These are phyloP conservation scores for Tragelaphus scriptus DNA, from an alignment of 2,113 vertebrate genomes.

Conservation along the genomic window DNA sequence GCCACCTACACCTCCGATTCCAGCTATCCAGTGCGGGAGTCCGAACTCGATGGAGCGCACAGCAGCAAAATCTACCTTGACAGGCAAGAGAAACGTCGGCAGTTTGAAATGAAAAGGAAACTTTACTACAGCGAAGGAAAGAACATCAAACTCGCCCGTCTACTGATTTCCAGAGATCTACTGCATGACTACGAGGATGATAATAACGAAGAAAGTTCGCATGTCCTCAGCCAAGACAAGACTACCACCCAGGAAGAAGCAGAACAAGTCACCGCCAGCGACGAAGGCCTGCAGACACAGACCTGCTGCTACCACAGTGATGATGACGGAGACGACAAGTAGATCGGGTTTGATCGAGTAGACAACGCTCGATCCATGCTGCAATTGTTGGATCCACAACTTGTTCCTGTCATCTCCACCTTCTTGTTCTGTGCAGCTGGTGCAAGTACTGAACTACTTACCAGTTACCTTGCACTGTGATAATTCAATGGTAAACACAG, in stretches of 20 bases:
- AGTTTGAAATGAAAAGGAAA: slow-evolving; percentile 88
- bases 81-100: slow-evolving; percentile 76
- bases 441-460: slow-evolving; percentile 63
- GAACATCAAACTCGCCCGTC: slow-evolving; percentile 84
- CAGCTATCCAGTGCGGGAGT: rapidly evolving
- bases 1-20: rapidly evolving
- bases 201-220: slow-evolving; percentile 73
- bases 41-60: rapidly evolving
- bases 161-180: slow-evolving; percentile 83
- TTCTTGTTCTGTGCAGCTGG: background rate
- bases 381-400: background rate
- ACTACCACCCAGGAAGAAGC: background rate
- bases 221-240: slow-evolving; percentile 74
- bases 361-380: background rate
- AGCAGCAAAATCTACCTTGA: background rate
- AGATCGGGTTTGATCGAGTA: background rate
- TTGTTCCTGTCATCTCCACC: background rate
- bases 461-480: slow-evolving; percentile 68
- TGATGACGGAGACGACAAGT: background rate
- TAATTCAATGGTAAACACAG: slow-evolving; percentile 63
- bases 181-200: slow-evolving; percentile 72
- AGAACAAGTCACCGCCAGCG: rapidly evolving
- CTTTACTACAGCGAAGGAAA: slow-evolving; percentile 85
- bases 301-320: rapidly evolving
- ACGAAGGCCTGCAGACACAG: background rate